Conservation (phyloP, 2,888 invertebrate species). For the Orchesella flavescens region DNA sequence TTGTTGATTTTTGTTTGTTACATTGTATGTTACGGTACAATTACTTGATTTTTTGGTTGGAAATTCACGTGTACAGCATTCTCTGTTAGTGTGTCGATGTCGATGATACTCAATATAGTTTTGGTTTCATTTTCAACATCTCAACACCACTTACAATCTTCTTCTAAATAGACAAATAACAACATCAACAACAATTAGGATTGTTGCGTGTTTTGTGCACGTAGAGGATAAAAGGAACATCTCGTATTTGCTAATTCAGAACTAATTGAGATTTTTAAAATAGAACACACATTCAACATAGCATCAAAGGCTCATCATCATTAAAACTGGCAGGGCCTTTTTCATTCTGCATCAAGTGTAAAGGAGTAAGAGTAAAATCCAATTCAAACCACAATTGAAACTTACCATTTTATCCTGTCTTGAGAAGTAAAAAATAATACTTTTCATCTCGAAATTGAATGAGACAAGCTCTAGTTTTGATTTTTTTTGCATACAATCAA, state of each 20-base stretch:
- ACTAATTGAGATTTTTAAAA: constrained; percentile 20
- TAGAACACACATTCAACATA: constrained; percentile 4
- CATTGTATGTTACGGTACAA: constrained; percentile 10
- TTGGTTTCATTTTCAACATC: constrained; percentile 25
- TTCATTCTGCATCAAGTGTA: too few species aligned
- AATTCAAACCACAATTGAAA: background rate
- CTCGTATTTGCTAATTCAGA: constrained; percentile 8
- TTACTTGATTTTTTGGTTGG: background rate
- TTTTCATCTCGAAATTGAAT: constrained; percentile 2
- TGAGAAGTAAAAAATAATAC: background rate
- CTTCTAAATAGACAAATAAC: too few species aligned
- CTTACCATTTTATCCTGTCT: background rate
- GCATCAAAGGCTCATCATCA: constrained; percentile 13
- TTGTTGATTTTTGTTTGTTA: background rate
- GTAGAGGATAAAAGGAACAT: background rate
- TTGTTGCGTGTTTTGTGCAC: constrained; percentile 10
- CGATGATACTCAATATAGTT: too few species aligned
- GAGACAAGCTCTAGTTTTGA: constrained; percentile 42
- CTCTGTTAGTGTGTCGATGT: background rate
- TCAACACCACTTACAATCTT: background rate
- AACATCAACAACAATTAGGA: background rate
- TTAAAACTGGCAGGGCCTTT: background rate
- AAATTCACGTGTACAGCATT: background rate
- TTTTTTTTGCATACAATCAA: constrained; percentile 28
- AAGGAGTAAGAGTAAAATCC: background rate